phyloP scores from a whole-genome alignment of 2,888 invertebrate species.

The Scaptomyza polygonia region DNA sequence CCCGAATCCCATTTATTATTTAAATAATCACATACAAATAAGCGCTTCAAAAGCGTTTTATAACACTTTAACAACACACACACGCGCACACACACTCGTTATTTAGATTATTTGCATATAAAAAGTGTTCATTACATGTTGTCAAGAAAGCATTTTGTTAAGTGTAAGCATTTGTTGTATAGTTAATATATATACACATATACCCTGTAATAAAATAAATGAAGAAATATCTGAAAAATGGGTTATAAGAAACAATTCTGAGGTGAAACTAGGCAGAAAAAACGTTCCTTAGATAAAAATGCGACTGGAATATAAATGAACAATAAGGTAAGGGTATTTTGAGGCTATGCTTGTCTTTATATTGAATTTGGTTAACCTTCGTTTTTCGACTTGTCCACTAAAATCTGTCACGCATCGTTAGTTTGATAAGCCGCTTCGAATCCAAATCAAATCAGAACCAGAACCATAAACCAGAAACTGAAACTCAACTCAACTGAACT shows the following conservation, averaged over 20 bases:
- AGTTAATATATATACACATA: constrained; percentile 2
- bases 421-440: constrained; percentile 32
- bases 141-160: constrained; percentile 21
- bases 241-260: not conserved
- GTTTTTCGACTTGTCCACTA: constrained; percentile 21
- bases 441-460: constrained; percentile 1
- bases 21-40: constrained; percentile 76
- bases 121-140: constrained; percentile 74
- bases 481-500: constrained; percentile 10
- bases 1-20: constrained; percentile 67
- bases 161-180: constrained; percentile 6
- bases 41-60: constrained; percentile 69
- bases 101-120: constrained; percentile 72
- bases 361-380: too few relatives aligned
- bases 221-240: too few relatives aligned
- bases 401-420: constrained; percentile 53
- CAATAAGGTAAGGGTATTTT: too few relatives aligned
- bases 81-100: constrained; percentile 33
- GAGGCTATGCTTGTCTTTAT: too few relatives aligned
- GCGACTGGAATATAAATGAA: too few relatives aligned
- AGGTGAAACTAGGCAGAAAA: too few relatives aligned
- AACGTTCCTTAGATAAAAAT: too few relatives aligned
- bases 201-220: constrained; percentile 15
- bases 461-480: constrained; percentile 6
- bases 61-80: constrained; percentile 61